A percentile compares a stretch with the other conserved stretches of the same genome.
Evolutionary conservation across 2,113 vertebrate species (phyloP).

Genomic region (Pionites leucogaster): DNA sequence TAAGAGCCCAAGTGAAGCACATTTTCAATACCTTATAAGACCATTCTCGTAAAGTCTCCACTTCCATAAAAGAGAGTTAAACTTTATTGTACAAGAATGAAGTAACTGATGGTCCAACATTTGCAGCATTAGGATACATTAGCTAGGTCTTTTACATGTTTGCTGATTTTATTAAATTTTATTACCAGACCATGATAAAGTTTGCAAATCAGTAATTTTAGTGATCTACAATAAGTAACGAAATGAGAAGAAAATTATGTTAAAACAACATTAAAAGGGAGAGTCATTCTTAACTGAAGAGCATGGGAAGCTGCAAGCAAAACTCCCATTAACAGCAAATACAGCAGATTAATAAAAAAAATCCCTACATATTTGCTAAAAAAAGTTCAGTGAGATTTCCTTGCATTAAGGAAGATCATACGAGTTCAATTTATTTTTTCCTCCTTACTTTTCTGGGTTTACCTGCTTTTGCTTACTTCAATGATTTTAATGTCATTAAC

Average conservation of each 20-base stretch:
- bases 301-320: background rate
- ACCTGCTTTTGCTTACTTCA: background rate
- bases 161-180: conserved; percentile 21
- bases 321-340: conserved; percentile 27
- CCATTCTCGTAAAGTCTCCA: background rate
- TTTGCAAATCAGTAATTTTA: background rate
- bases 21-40: background rate
- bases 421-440: background rate
- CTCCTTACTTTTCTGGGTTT: background rate
- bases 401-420: background rate
- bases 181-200: background rate
- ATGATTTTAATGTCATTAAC: background rate
- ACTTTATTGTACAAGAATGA: background rate
- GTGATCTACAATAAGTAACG: background rate
- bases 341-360: background rate
- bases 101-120: background rate
- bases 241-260: conserved; percentile 26
- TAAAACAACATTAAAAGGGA: conserved; percentile 14
- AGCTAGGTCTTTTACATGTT: background rate
- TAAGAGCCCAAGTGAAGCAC: background rate
- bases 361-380: background rate
- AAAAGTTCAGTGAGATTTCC: background rate
- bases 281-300: background rate
- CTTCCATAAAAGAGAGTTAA: background rate
- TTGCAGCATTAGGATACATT: background rate